phyloP scores from a whole-genome alignment of 2,113 vertebrate species.

The Pelmatolapia mariae region DNA sequence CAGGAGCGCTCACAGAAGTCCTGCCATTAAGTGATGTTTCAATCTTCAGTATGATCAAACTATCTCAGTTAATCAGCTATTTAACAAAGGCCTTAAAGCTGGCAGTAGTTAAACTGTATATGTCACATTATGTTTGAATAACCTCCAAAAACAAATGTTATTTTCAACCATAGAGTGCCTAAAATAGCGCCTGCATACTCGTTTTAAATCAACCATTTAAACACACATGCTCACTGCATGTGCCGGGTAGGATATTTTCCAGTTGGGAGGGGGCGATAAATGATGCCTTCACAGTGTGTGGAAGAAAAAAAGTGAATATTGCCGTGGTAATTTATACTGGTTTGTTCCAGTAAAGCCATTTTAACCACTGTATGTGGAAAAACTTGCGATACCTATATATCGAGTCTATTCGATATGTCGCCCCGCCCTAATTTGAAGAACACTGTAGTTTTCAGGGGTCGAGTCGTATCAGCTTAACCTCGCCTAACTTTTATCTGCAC shows the following conservation, averaged over 20 bases:
- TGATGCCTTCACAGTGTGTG: too few species aligned
- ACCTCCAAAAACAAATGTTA: neutral
- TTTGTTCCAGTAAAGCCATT: neutral
- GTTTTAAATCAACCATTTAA: neutral
- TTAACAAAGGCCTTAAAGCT: neutral
- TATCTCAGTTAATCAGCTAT: neutral
- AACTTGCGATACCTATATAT: neutral
- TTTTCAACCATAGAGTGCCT: neutral
- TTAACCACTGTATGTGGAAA: neutral
- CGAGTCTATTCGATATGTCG: rapidly evolving
- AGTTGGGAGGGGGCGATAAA: too few species aligned
- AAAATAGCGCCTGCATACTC: rapidly evolving
- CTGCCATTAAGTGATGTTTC: neutral
- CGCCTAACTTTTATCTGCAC: rapidly evolving
- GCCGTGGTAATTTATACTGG: neutral
- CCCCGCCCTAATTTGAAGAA: rapidly evolving
- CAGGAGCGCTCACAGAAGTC: neutral
- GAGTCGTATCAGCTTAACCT: neutral
- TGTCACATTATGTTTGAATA: neutral
- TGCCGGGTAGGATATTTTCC: too few species aligned
- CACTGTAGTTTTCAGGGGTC: rapidly evolving
- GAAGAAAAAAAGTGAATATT: neutral
- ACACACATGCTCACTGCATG: too few species aligned
- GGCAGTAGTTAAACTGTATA: rapidly evolving
- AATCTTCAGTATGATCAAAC: neutral